phyloP scores from a whole-genome alignment of 1,140 invertebrate genomes.

The Hyles euphorbiae region DNA sequence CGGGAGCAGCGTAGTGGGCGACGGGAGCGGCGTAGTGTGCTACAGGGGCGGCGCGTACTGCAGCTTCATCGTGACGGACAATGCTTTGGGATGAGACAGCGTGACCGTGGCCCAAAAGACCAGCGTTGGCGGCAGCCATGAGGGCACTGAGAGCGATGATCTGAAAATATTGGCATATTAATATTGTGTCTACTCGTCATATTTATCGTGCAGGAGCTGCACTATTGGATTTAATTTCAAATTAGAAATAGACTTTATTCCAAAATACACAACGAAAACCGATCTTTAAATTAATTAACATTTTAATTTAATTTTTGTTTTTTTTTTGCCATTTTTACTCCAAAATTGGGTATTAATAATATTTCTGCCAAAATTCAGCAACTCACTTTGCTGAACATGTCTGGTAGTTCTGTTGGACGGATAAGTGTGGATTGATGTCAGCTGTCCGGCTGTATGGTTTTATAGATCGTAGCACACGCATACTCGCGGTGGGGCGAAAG shows the following conservation, averaged over 20 bases:
- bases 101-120: slow-evolving; percentile 21
- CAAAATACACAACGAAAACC: not conserved
- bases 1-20: slow-evolving; percentile 24
- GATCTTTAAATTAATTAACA: not conserved
- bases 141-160: slow-evolving; percentile 32
- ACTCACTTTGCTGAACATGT: slow-evolving; percentile 45
- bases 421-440: slow-evolving; percentile 39
- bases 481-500: slow-evolving; percentile 15
- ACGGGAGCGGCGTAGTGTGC: slow-evolving; percentile 27
- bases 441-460: slow-evolving; percentile 8
- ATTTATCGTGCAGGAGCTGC: not conserved
- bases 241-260: too few relatives aligned
- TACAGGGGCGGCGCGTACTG: not conserved
- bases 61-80: slow-evolving; percentile 35
- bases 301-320: slow-evolving; percentile 1
- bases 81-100: slow-evolving; percentile 52
- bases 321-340: not conserved
- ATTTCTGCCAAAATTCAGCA: too few relatives aligned
- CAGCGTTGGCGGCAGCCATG: slow-evolving; percentile 27
- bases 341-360: too few relatives aligned
- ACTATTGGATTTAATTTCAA: not conserved
- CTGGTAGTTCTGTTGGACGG: slow-evolving; percentile 10
- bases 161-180: slow-evolving; percentile 17
- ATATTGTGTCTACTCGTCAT: too few relatives aligned
- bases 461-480: slow-evolving; percentile 1